Evolutionary conservation across 2,113 vertebrate genomes (phyloP).

Genomic region (Coptodon bakossiorum): DNA sequence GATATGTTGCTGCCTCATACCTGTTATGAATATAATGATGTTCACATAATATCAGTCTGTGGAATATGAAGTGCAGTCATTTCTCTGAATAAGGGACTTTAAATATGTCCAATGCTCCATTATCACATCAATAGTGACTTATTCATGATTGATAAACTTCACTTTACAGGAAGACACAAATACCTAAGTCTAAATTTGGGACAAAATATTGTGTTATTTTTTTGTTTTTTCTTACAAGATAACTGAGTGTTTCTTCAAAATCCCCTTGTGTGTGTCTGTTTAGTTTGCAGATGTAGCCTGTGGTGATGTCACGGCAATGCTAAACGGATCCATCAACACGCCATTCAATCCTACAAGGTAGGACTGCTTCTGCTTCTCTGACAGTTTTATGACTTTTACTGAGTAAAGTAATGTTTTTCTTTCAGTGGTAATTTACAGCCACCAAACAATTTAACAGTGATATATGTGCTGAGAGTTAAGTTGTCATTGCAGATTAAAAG

Average conservation of each 20-base stretch:
- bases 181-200: background rate
- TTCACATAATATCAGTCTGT: background rate
- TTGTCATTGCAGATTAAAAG: background rate
- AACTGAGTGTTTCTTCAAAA: background rate
- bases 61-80: background rate
- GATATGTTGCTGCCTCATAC: background rate
- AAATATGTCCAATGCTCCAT: background rate
- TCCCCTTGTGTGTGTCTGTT: background rate
- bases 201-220: background rate
- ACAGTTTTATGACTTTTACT: background rate
- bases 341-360: slow-evolving; percentile 77
- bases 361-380: background rate
- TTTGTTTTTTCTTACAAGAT: background rate
- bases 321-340: slow-evolving; percentile 72
- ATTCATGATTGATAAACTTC: background rate
- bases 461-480: background rate
- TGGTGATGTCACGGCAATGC: slow-evolving; percentile 77
- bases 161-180: background rate
- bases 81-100: background rate
- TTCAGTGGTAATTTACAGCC: background rate
- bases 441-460: background rate
- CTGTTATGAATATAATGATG: background rate
- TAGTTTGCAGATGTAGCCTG: slow-evolving; percentile 67
- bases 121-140: background rate
- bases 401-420: too few relatives aligned